Base-by-base conservation (phyloP, 2,113 vertebrate genomes). In the Nyctereutes procyonoides region DNA sequence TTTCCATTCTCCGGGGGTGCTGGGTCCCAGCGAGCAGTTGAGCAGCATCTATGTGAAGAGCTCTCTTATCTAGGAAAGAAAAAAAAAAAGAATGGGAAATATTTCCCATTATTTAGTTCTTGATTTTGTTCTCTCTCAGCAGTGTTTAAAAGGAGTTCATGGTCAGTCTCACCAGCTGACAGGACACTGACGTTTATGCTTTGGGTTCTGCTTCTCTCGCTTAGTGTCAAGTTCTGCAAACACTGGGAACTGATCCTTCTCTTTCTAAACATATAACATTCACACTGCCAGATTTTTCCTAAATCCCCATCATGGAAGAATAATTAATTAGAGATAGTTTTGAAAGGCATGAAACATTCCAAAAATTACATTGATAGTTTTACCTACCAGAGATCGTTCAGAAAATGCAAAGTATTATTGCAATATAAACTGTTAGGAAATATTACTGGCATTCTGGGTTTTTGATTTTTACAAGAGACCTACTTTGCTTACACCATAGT, bases 401-500 rank as follows among this genome's bases (percentile, higher is more conserved):
- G 79, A 90, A 90, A 93, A 58, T 80, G 55, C 63, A 60, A 67
- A 83, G 24, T 35, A n/a, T 90, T 94, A 77, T 30, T 76, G 30
- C 53, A 93, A 22, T 88, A 48, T 53, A 67, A 96, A 84, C 24
- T n/a, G 26, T 96, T 97, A 90, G 28, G 84, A 69, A 80, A 92
- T 81, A 77, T 92, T 48, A 15, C 91, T 95, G 32, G 35, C 9
- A 28, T 87, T 93, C 84, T 90, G 5, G 26, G 7, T 43, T 71
- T 84, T 85, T 35, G 2, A 74, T 92, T 90, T 73, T 79, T 32
- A 43, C 43, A 89, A 73, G 93, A 96, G 28, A 76, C 55, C 79
- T 93, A 60, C 15, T 96, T 92, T 89, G 43, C 71, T 73, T 58
- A 26, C 24, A 55, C 51, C 30, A 69, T 77, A 48, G 48, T 89